These are phyloP conservation scores for Colletes latitarsis DNA, from an alignment of 1,140 invertebrate species.

Conservation along the genomic window DNA sequence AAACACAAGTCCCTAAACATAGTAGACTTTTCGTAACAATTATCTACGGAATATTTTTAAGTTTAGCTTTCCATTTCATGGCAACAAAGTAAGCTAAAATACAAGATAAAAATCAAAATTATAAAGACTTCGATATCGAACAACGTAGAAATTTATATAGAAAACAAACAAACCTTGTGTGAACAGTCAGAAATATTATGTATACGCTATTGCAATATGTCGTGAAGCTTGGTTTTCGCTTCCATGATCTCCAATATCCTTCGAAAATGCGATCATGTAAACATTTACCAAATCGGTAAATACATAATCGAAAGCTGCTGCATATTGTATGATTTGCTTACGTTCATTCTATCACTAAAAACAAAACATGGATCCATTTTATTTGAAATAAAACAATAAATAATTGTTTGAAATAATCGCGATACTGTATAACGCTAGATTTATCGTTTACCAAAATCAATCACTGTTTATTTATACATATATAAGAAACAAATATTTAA, in stretches of 20 bases:
- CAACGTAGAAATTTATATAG: neutral
- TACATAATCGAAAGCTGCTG: neutral
- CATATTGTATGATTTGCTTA: neutral
- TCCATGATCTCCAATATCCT: conserved; percentile 16
- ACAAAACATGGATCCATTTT: neutral
- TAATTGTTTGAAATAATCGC: no score
- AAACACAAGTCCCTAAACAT: no score
- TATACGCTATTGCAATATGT: conserved; percentile 25
- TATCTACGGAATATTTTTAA: no score
- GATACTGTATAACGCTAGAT: no score
- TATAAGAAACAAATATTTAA: no score
- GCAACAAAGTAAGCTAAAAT: no score
- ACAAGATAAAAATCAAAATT: neutral
- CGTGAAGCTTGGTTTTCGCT: neutral
- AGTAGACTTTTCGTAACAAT: no score
- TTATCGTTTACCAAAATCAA: no score
- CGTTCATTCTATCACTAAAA: neutral
- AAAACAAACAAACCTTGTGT: neutral
- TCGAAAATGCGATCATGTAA: conserved; percentile 41
- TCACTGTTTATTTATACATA: no score
- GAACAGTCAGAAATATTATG: conserved; percentile 28
- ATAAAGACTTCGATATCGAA: neutral
- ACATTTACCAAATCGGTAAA: conserved; percentile 44
- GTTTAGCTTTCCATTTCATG: no score
- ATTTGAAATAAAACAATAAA: no score